Evolutionary conservation across 2,888 invertebrate species (phyloP), one percentile per base, ranked within the genome.

Genomic region (Lepeophtheirus nordmannii): DNA sequence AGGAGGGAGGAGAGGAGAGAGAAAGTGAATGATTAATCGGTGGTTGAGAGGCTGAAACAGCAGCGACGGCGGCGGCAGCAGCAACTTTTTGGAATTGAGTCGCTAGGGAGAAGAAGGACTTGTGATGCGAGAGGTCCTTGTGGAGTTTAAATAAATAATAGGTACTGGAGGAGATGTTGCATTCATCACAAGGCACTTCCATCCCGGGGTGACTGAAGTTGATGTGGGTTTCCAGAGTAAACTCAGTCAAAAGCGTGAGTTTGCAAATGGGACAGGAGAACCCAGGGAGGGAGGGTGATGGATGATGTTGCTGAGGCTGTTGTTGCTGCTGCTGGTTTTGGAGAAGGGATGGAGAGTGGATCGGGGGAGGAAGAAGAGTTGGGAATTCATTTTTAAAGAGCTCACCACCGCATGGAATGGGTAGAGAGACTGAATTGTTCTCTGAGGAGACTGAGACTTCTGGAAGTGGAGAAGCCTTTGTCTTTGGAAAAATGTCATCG

Each of bases 101-200:
- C 14, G 40, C 39, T 10, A 62, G 40, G 39, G 40, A 20, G 41
- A 41, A 38, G n/a, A 10, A n/a, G 40, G 62, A 41, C 14, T 22
- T 56, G 39, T 22, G 30, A 38, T 65, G 65, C 1, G 23, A 58
- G n/a, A 65, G 22, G 20, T 65, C 23, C 30, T 30, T 59, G 10
- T 65, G 65, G 12, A 65, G 65, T 7, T 58, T 58, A 10, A 58
- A 58, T 23, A 22, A 37, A 39, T 58, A 37, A 30, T 65, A 65
- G 65, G 38, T 58, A 37, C 57, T 53, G 40, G 17, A 65, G 46
- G 58, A 23, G 22, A 20, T 11, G 1, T 7, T 17, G 22, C 65
- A 65, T 20, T 65, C 65, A n/a, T 65, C 65, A 39, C 65, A 65
- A 38, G 22, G 30, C 11, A 65, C 39, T 37, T 37, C 61, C 61